phyloP scores from a whole-genome alignment of 2,888 invertebrate genomes.

The Calliopum simillimum region DNA sequence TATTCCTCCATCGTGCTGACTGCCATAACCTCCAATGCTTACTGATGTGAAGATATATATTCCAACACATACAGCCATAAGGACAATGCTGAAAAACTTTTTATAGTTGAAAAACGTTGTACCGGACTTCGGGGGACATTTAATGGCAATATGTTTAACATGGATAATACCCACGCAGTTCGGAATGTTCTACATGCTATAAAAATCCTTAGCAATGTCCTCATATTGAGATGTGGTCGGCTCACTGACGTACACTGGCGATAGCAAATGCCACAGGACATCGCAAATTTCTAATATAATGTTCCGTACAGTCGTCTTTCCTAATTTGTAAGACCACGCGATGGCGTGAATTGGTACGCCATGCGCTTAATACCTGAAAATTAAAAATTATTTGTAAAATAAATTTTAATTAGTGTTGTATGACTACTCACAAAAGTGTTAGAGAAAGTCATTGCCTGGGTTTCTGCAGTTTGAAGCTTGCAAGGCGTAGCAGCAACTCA shows the following conservation, averaged over 20 bases:
- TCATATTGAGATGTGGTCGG: no score
- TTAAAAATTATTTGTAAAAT: neutral
- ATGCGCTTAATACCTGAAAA: slow-evolving; percentile 28
- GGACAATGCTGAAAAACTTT: neutral
- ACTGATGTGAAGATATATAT: no score
- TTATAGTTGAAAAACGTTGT: slow-evolving; percentile 22
- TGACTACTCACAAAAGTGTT: no score
- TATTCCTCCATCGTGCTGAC: slow-evolving; percentile 27
- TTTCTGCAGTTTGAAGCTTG: neutral
- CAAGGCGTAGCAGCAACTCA: neutral
- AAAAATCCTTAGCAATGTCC: no score
- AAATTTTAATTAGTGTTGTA: neutral
- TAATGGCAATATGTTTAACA: no score
- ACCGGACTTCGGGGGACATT: no score
- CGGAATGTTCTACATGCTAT: no score
- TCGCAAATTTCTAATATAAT: slow-evolving; percentile 38
- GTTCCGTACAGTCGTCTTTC: slow-evolving; percentile 67
- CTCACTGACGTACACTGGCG: no score
- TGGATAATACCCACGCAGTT: no score
- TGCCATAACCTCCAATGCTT: no score
- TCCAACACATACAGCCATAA: slow-evolving; percentile 17
- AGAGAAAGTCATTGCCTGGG: slow-evolving; percentile 10
- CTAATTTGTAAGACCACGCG: slow-evolving; percentile 37
- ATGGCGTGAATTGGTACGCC: slow-evolving; percentile 39
- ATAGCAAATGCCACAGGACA: slow-evolving; percentile 67